A percentile compares a stretch with the other conserved stretches of the same genome.
phyloP scores from a whole-genome alignment of 2,113 vertebrate genomes.

The Naja naja region DNA sequence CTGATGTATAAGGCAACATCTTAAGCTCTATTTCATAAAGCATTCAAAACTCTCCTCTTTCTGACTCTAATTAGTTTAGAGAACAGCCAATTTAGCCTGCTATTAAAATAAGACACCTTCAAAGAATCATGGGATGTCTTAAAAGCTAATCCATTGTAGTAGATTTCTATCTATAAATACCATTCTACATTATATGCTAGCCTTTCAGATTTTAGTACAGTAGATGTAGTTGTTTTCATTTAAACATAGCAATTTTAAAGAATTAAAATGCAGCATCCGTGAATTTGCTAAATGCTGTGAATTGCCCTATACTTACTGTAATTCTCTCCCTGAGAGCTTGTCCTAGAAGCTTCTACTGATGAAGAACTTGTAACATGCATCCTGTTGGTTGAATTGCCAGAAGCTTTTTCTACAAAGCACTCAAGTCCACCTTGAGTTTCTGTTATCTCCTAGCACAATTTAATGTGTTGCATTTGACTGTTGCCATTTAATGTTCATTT shows the following conservation, averaged over 20 bases:
- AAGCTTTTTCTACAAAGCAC: background rate
- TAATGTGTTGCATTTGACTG: background rate
- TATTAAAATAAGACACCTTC: background rate
- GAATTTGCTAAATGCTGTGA: background rate
- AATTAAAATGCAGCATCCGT: background rate
- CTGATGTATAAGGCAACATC: background rate
- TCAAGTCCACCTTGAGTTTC: background rate
- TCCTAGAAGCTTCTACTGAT: background rate
- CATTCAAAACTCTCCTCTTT: background rate
- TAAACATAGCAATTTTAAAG: background rate
- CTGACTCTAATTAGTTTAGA: background rate
- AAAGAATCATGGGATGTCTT: background rate
- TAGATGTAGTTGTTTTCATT: background rate
- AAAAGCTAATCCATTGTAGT: background rate
- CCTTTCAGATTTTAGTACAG: background rate
- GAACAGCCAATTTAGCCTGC: background rate
- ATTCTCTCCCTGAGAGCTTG: background rate
- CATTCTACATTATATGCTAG: background rate
- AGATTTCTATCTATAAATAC: background rate
- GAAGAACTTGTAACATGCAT: background rate
- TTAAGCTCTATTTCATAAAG: slow-evolving; percentile 5
- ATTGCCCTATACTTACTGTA: background rate
- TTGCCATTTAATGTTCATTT: background rate
- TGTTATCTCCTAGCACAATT: background rate
- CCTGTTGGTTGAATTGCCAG: background rate